Percentiles rank a stretch among this genome's conserved stretches.
Evolutionary conservation across 2,113 vertebrate species (phyloP).

Genomic region (Psilopogon haemacephalus): DNA sequence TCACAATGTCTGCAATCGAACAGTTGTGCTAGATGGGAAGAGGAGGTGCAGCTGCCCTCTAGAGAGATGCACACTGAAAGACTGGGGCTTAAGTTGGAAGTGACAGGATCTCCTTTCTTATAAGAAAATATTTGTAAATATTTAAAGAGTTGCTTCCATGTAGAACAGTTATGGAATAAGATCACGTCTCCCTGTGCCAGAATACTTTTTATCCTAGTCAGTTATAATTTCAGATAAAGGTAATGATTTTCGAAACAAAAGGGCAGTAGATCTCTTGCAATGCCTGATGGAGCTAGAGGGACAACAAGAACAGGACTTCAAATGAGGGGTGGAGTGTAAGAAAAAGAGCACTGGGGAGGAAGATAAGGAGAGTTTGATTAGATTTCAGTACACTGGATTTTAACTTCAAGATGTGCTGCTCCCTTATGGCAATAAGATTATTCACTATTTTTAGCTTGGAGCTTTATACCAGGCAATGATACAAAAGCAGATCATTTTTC

Average conservation of each 20-base stretch:
- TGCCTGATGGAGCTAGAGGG: background rate
- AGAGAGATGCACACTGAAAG: background rate
- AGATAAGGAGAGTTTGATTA: background rate
- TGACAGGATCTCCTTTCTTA: background rate
- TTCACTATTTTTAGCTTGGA: background rate
- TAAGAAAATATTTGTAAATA: background rate
- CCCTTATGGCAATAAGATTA: background rate
- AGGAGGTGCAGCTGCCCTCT: background rate
- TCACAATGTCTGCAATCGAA: rapidly evolving
- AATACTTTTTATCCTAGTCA: background rate
- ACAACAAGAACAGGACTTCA: background rate
- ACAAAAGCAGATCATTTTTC: background rate
- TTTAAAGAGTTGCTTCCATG: background rate
- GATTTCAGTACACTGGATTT: background rate
- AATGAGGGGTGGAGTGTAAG: background rate
- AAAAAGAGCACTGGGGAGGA: background rate
- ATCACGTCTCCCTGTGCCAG: background rate
- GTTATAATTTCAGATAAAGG: background rate
- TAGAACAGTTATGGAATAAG: background rate
- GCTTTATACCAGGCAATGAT: background rate
- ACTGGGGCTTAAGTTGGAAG: background rate
- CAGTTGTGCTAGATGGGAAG: background rate
- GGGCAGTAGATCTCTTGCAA: background rate
- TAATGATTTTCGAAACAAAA: background rate
- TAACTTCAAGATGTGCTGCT: background rate